Evolutionary conservation across 2,113 vertebrate species (phyloP).

Genomic region (Etia nguti): DNA sequence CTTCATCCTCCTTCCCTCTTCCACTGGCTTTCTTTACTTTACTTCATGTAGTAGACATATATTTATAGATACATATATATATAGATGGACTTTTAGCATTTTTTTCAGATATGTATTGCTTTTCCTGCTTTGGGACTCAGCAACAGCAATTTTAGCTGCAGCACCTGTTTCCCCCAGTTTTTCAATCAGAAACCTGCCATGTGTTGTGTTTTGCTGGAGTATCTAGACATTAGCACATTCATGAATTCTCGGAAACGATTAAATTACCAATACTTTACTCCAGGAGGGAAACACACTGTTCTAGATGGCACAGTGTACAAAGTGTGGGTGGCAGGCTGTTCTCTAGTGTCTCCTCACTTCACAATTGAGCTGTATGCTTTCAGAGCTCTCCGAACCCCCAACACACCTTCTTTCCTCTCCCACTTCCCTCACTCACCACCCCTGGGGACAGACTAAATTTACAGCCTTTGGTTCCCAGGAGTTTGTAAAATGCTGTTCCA

Average conservation of each 20-base stretch:
- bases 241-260: not conserved
- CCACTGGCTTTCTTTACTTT: not conserved
- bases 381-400: not conserved
- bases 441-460: constrained; percentile 35
- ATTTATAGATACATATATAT: not conserved
- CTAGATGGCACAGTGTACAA: not conserved
- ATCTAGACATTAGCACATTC: not conserved
- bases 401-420: not conserved
- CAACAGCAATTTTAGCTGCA: not conserved
- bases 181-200: not conserved
- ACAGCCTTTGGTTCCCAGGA: constrained; percentile 31
- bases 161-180: not conserved
- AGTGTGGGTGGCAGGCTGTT: constrained; percentile 26
- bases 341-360: constrained; percentile 16
- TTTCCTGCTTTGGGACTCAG: not conserved
- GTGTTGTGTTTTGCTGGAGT: not conserved
- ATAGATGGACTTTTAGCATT: not conserved
- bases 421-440: not conserved
- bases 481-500: constrained; percentile 35
- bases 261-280: not conserved
- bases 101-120: not conserved
- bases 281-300: not conserved
- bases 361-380: constrained; percentile 20
- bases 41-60: not conserved
- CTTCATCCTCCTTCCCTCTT: not conserved